Evolutionary conservation across 2,113 vertebrate genomes (phyloP).

Genomic region (Sylvicapra grimmia): DNA sequence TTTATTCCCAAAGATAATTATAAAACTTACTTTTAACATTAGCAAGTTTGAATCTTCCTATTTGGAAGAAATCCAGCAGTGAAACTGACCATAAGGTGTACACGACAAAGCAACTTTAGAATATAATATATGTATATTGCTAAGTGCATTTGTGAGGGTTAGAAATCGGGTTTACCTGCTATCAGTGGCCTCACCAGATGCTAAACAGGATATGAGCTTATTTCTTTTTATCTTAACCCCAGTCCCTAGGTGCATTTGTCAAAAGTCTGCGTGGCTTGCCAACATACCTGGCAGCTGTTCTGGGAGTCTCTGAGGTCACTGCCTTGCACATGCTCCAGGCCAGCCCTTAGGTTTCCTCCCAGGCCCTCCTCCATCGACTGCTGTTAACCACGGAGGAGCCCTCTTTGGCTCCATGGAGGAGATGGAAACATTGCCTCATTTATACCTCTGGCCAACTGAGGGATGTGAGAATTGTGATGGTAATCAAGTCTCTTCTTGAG

Average conservation of each 20-base stretch:
- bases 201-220: background rate
- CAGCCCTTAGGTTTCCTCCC: background rate
- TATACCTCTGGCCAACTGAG: background rate
- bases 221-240: background rate
- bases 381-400: background rate
- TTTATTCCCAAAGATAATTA: background rate
- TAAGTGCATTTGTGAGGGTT: background rate
- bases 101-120: background rate
- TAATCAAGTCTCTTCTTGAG: background rate
- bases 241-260: background rate
- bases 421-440: background rate
- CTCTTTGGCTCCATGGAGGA: background rate
- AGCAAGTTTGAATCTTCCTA: background rate
- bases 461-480: background rate
- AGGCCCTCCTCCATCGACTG: accelerated
- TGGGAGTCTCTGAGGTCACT: background rate
- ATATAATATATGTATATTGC: background rate
- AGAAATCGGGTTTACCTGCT: background rate
- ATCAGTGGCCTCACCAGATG: background rate
- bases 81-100: background rate
- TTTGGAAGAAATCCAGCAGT: background rate
- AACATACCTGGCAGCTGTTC: background rate
- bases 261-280: background rate
- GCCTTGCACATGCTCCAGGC: background rate
- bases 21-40: background rate